These are phyloP conservation scores for Corythaixoides concolor DNA, from an alignment of 2,113 vertebrate species.

Conservation along the genomic window DNA sequence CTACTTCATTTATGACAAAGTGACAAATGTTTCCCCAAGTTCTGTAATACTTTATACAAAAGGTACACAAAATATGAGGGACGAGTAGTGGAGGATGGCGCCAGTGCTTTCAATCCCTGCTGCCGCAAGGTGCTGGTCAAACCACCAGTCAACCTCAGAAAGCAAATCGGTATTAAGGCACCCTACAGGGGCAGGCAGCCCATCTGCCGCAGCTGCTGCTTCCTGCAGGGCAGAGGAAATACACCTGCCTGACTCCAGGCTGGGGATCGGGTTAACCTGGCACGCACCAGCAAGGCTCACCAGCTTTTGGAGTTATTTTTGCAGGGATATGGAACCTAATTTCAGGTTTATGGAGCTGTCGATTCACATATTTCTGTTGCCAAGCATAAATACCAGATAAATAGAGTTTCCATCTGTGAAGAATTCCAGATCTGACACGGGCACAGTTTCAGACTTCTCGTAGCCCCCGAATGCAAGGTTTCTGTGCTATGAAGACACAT, in stretches of 20 bases:
- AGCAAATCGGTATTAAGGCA: background rate
- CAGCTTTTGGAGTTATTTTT: background rate
- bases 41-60: background rate
- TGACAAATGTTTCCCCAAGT: background rate
- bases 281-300: background rate
- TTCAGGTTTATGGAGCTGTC: background rate
- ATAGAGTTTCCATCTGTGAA: background rate
- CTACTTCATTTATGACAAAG: background rate
- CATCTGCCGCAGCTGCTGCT: fast-evolving
- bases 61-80: too few relatives aligned
- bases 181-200: too few relatives aligned
- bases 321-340: background rate
- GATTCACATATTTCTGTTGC: background rate
- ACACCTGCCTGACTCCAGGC: too few relatives aligned
- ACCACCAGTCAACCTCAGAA: background rate
- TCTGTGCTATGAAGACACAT: background rate
- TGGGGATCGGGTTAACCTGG: too few relatives aligned
- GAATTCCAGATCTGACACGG: background rate
- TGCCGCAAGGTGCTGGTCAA: background rate
- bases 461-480: background rate
- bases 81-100: too few relatives aligned
- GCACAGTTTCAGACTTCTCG: background rate
- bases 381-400: background rate
- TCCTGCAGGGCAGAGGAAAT: background rate
- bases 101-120: background rate